Base-by-base conservation (phyloP, 1,140 invertebrate genomes). In the Choristoneura fumiferana region DNA sequence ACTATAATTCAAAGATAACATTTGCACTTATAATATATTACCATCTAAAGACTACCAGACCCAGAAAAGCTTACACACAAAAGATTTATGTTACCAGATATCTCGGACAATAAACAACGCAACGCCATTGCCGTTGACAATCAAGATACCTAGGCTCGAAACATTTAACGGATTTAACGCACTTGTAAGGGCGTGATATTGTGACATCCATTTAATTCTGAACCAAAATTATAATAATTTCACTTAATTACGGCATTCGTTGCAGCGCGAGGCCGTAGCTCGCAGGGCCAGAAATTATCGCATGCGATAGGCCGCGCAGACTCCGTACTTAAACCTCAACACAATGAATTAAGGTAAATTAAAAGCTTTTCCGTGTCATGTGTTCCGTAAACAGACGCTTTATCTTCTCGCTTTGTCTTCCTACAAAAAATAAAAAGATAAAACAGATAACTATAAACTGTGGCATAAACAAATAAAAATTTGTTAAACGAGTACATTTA, bases 191-290 rank as follows among this genome's bases (percentile, higher is more conserved):
- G 70, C 67, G 73, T 67, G 73, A 81, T 78, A 73, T 82, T 84
- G 78, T 79, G 75, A 81, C 77, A 79, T 80, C 74, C 73, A 77
- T 84, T 84, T 82, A 81, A 79, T 78, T 78, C 76, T 74, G 76
- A 76, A 76, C 76, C 73, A 84, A 80, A 82, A 86, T 84, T 84
- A 84, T 81, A 84, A 86, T 88, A 88, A 88, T 88, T 88, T 86
- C 76, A 84, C 73, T 80, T 88, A 88, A 88, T 88, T 88, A 82
- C 81, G 65, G 73, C 80, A 84, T 86, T 84, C 83, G 86, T 86
- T 84, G 59, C 57, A 67, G 61, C 58, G 66, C 69, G 77, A 84
- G 78, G 81, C 69, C 59, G 54, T 38, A 38, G 29, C 75, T 71
- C 62, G 62, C 43, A 13, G n/a, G n/a, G n/a, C 43, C 43, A 49